Evolutionary conservation across 2,113 vertebrate genomes (phyloP).

Genomic region (Ictalurus furcatus): DNA sequence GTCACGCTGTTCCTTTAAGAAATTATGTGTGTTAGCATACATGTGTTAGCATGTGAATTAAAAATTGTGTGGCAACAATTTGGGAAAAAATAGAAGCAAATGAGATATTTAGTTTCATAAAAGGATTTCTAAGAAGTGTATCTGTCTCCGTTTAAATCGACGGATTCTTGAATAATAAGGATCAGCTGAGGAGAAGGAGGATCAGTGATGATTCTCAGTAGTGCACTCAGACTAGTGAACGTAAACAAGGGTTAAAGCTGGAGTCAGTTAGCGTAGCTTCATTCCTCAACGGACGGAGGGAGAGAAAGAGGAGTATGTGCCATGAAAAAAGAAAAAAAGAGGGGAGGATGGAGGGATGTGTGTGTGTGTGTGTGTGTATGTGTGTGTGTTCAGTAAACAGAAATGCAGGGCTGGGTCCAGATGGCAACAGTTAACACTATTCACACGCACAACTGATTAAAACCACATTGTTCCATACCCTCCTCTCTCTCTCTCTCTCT

Average conservation of each 20-base stretch:
- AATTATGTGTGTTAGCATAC: not conserved
- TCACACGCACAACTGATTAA: slow-evolving; percentile 80
- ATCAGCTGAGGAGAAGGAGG: slow-evolving; percentile 18
- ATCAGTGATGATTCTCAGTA: not conserved
- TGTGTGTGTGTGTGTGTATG: slow-evolving; percentile 55
- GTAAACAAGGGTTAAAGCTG: slow-evolving; percentile 40
- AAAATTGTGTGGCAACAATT: not conserved
- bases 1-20: not conserved
- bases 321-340: slow-evolving; percentile 48
- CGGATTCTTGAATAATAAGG: not conserved
- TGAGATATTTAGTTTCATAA: slow-evolving; percentile 14
- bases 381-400: slow-evolving; percentile 66
- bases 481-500: no score
- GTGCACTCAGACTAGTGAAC: not conserved
- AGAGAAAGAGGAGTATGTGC: slow-evolving; percentile 54
- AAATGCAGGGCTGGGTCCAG: slow-evolving; percentile 75
- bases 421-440: slow-evolving; percentile 79
- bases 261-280: slow-evolving; percentile 60
- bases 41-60: not conserved
- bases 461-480: slow-evolving; percentile 74
- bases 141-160: not conserved
- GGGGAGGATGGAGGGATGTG: slow-evolving; percentile 50
- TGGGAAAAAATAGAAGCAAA: not conserved
- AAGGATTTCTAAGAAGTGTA: not conserved
- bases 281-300: slow-evolving; percentile 61